Percentiles rank a stretch among this genome's conserved stretches.
phyloP scores from a whole-genome alignment of 1,140 invertebrate genomes.

The Drosophila fuyamai region DNA sequence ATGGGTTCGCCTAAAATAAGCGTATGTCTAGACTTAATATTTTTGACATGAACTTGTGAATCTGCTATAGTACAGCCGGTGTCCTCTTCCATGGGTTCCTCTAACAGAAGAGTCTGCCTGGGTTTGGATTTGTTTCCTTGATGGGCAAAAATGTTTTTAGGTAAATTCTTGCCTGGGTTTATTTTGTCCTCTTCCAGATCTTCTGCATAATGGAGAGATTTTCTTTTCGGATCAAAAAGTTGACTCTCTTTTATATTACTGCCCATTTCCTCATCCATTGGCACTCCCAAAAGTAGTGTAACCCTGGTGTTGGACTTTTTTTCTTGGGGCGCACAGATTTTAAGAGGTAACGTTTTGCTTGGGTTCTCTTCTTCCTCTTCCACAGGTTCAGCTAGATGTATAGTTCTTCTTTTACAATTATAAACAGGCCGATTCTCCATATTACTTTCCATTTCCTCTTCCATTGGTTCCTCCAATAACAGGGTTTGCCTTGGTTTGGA shows the following conservation, averaged over 20 bases:
- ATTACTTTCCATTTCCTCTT: neutral
- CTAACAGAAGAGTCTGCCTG: constrained; percentile 16
- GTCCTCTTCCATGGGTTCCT: constrained; percentile 20
- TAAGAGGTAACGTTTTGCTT: neutral
- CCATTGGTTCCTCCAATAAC: constrained; percentile 13
- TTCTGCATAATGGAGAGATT: constrained; percentile 1
- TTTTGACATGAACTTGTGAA: neutral
- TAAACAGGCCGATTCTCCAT: no score
- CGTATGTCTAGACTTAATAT: neutral
- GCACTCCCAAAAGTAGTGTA: constrained; percentile 11
- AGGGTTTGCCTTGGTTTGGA: constrained; percentile 8
- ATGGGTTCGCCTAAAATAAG: neutral
- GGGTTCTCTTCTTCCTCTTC: neutral
- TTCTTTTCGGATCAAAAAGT: neutral
- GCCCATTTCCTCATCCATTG: constrained; percentile 1
- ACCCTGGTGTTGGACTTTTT: neutral
- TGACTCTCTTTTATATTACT: neutral
- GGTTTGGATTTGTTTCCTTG: neutral
- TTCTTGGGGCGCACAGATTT: no score
- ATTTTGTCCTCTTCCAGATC: neutral
- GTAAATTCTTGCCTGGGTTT: neutral
- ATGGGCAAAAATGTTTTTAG: neutral
- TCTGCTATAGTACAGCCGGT: neutral
- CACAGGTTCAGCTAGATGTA: constrained; percentile 4
- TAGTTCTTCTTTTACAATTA: constrained; percentile 3